Conservation (phyloP, 2,113 vertebrate species). For the Eonycteris spelaea region DNA sequence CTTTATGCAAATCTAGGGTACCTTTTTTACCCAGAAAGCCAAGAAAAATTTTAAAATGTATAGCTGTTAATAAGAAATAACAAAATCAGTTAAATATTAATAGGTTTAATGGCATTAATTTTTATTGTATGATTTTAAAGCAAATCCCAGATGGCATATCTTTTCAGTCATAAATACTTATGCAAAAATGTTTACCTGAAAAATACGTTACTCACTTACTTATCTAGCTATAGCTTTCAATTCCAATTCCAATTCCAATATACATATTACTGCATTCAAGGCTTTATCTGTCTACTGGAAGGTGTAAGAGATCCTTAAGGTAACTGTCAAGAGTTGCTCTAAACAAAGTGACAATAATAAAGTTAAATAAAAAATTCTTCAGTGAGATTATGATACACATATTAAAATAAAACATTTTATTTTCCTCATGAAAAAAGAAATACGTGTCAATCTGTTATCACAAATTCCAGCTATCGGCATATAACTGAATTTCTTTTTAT, state of each 20-base stretch:
- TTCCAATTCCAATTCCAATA: background rate
- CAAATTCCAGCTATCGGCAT: background rate
- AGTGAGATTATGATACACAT: background rate
- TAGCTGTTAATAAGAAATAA: background rate
- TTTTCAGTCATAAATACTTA: background rate
- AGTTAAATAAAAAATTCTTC: constrained; percentile 29
- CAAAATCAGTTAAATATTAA: constrained; percentile 27
- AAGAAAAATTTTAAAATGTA: background rate
- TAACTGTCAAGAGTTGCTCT: background rate
- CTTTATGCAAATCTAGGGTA: background rate
- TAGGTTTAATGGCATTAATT: constrained; percentile 20
- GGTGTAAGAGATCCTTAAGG: background rate
- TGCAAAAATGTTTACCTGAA: constrained; percentile 9
- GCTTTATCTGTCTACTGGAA: background rate
- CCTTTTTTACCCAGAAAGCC: background rate
- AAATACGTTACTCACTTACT: background rate
- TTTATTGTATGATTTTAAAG: constrained; percentile 34
- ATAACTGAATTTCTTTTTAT: background rate
- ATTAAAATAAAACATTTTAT: constrained; percentile 2
- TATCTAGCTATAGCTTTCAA: background rate
- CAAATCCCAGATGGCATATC: background rate
- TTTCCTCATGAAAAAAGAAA: background rate
- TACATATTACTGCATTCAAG: background rate
- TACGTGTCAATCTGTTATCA: background rate
- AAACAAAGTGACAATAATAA: constrained; percentile 1